Evolutionary conservation across 2,888 invertebrate species (phyloP), one percentile per base, ranked within the genome.

Genomic region (Orchestes rusci): DNA sequence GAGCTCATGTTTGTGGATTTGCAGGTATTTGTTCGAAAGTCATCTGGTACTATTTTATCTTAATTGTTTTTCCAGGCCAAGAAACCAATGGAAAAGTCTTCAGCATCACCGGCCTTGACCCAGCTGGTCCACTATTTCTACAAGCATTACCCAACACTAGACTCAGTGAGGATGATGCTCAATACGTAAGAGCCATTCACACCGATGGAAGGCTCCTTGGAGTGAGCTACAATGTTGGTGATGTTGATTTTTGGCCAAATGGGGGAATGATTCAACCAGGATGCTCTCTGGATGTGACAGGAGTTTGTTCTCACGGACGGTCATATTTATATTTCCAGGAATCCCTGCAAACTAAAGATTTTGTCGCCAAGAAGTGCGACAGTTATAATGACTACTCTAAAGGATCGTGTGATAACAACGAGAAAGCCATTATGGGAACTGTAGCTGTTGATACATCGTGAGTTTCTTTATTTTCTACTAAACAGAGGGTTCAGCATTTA

Each of bases 251-350:
- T 19, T 47, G 50, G 47, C 50, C 50, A 2, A 53, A 53, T 41
- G 53, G 53, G 2, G 53, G 53, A 2, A 15, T 16, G 2, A 10
- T 15, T n/a, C 53, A 53, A 16, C 32, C 43, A 29, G 46, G 47
- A 16, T 52, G 52, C 43, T 42, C 34, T 8, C 1, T 56, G 1
- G 63, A 65, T 50, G 2, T 59, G 1, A 16, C 49, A 10, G 4
- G 61, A 60, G 16, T 17, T 16, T 73, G 73, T 53, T 55, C 72
- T 2, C 73, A 74, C 54, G 50, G 53, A 1, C 59, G 71, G 12
- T 59, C 73, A 2, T 66, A 66, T 30, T 20, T 55, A 16, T 72
- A 69, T 49, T 71, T 65, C 47, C 64, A 65, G 3, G 73, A 73
- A 58, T 66, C 73, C 0, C 53, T 73, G 3, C 35, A 10, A n/a